phyloP scores from a whole-genome alignment of 2,113 vertebrate genomes.

The Callipepla squamata region DNA sequence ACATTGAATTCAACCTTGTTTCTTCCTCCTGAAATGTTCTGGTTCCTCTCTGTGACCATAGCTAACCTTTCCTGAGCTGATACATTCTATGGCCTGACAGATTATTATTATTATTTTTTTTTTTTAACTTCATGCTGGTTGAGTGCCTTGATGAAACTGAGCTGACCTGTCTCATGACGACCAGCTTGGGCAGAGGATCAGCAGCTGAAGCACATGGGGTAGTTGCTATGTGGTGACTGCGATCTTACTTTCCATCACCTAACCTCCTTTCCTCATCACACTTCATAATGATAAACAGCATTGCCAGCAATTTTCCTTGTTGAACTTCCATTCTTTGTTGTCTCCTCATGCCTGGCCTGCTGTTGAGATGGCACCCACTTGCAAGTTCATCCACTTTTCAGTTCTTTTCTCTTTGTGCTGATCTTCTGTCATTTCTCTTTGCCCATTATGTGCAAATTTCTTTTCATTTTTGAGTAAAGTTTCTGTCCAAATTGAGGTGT shows the following conservation, averaged over 20 bases:
- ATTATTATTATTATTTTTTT: neutral
- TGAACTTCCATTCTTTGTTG: neutral
- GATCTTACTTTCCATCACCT: neutral
- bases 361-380: neutral
- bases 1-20: neutral
- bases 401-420: neutral
- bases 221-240: neutral
- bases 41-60: neutral
- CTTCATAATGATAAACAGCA: neutral
- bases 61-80: neutral
- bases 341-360: neutral
- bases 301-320: fast-evolving
- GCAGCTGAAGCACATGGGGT: neutral
- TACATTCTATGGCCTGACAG: neutral
- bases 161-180: neutral
- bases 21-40: neutral
- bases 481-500: neutral
- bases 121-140: fast-evolving
- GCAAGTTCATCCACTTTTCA: neutral
- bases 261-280: neutral
- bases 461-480: neutral
- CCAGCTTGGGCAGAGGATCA: neutral
- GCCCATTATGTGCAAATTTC: neutral
- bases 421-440: neutral
- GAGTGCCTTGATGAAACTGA: neutral